Evolutionary conservation across 2,888 invertebrate species (phyloP).

Genomic region (Lypha dubia): DNA sequence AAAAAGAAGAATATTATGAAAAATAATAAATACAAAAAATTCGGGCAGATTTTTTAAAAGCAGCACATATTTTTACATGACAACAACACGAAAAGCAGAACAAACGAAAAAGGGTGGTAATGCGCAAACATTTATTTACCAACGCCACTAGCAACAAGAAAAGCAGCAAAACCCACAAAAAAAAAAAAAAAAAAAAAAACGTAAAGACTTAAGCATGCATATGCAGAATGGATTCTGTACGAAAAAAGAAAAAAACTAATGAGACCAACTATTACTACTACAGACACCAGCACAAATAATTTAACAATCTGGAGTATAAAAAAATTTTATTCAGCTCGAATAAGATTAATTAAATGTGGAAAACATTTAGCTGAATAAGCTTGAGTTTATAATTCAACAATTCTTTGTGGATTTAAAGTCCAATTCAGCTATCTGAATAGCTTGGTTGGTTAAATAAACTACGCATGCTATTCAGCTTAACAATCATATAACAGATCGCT

Average conservation of each 20-base stretch:
- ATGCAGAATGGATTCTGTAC: slow-evolving; percentile 14
- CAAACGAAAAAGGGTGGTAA: slow-evolving; percentile 60
- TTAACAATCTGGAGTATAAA: no score
- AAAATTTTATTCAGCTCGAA: not conserved
- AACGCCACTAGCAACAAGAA: slow-evolving; percentile 17
- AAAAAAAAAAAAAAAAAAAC: not conserved
- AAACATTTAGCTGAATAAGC: not conserved
- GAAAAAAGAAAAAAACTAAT: no score
- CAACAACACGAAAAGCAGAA: slow-evolving; percentile 47
- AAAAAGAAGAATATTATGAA: not conserved
- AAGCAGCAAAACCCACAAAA: slow-evolving; percentile 3
- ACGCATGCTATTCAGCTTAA: no score
- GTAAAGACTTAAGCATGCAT: slow-evolving; percentile 48
- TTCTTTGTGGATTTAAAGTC: no score
- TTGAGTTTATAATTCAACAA: no score
- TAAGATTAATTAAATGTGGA: not conserved
- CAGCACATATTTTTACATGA: slow-evolving; percentile 47
- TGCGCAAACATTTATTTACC: slow-evolving; percentile 69
- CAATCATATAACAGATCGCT: no score
- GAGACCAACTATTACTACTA: slow-evolving; percentile 6
- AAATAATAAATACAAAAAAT: not conserved
- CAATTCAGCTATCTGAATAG: no score
- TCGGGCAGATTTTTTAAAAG: slow-evolving; percentile 45
- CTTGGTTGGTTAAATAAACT: no score
- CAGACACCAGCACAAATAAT: not conserved